phyloP scores from a whole-genome alignment of 1,140 invertebrate genomes.

The Drosophila nikananu region DNA sequence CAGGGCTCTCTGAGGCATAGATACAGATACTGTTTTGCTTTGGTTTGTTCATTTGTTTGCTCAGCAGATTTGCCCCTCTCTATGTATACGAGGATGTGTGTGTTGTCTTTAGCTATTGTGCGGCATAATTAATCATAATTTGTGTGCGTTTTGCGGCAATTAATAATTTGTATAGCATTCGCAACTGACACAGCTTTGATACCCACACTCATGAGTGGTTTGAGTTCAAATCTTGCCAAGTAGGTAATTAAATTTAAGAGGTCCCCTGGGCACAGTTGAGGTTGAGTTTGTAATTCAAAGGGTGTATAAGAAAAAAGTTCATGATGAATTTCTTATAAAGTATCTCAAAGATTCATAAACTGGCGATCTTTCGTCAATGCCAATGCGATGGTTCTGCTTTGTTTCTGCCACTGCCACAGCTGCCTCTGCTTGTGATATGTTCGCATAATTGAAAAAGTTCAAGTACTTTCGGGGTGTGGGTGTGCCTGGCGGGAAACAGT shows the following conservation, averaged over 20 bases:
- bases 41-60: constrained; percentile 60
- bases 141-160: constrained; percentile 76
- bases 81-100: background rate
- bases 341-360: background rate
- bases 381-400: constrained; percentile 11
- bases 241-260: constrained; percentile 46
- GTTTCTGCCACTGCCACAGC: constrained; percentile 7
- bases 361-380: constrained; percentile 36
- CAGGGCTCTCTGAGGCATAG: constrained; percentile 15
- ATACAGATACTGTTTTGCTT: constrained; percentile 59
- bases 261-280: constrained; percentile 25
- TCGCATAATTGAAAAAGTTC: constrained; percentile 75
- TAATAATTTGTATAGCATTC: constrained; percentile 75
- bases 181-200: constrained; percentile 50
- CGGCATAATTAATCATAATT: constrained; percentile 79
- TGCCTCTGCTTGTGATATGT: constrained; percentile 53
- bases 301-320: background rate
- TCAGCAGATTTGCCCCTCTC: constrained; percentile 37
- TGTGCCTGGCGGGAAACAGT: constrained; percentile 11
- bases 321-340: background rate
- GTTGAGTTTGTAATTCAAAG: background rate
- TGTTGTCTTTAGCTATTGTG: constrained; percentile 58
- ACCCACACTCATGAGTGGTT: constrained; percentile 32
- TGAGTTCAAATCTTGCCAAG: constrained; percentile 35
- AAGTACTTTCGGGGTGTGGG: constrained; percentile 29